Conservation (phyloP, 2,888 invertebrate genomes). For the Andrena minutula region DNA sequence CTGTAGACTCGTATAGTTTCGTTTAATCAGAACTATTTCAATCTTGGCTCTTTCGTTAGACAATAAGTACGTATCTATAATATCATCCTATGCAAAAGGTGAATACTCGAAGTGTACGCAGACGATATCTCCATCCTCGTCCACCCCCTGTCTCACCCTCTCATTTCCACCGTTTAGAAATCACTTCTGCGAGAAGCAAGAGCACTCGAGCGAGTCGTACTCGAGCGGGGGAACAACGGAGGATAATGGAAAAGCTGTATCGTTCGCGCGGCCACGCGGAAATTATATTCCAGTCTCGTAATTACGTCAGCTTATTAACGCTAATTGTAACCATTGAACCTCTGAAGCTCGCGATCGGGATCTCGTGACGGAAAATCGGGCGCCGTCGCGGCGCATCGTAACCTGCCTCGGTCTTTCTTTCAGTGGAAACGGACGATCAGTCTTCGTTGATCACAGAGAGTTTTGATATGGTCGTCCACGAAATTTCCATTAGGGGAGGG, state of each 20-base stretch:
- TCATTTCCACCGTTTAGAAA: background rate
- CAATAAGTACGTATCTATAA: slow-evolving; percentile 35
- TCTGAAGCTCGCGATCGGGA: background rate
- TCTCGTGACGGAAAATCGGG: slow-evolving; percentile 15
- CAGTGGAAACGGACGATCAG: slow-evolving; percentile 78
- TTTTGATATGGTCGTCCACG: slow-evolving; percentile 81
- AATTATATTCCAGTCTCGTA: background rate
- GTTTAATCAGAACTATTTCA: slow-evolving; percentile 73
- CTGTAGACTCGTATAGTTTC: slow-evolving; percentile 76
- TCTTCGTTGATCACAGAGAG: slow-evolving; percentile 84
- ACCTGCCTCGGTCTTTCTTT: slow-evolving; percentile 11
- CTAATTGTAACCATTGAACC: background rate
- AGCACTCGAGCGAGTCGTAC: background rate
- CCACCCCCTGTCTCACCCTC: slow-evolving; percentile 19
- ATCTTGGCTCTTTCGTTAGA: slow-evolving; percentile 67
- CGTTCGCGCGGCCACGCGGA: background rate
- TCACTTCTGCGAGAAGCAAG: slow-evolving; percentile 2
- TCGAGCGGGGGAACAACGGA: background rate
- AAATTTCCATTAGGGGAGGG: slow-evolving; percentile 24
- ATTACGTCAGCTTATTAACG: slow-evolving; percentile 11
- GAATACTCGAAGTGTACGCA: slow-evolving; percentile 25
- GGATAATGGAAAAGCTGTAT: background rate
- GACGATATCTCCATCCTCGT: slow-evolving; percentile 24
- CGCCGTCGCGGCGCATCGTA: slow-evolving; percentile 37
- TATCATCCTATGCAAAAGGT: slow-evolving; percentile 30